Evolutionary conservation across 2,113 vertebrate genomes (phyloP), one percentile per base, ranked within the genome.

Genomic region (Zosterops borbonicus): DNA sequence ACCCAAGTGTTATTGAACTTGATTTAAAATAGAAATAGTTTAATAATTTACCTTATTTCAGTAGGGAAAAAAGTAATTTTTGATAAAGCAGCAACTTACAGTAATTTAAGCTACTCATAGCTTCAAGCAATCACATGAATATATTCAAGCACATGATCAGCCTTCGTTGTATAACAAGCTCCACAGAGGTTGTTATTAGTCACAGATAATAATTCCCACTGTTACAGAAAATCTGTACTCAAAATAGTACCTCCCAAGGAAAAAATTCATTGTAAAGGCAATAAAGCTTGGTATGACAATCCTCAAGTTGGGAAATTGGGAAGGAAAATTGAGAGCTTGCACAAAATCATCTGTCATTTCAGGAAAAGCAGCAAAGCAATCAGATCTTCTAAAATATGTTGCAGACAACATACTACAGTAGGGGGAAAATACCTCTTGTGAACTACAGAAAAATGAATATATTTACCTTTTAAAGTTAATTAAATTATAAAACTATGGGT

Each of bases 141-240:
- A 91, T 62, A 89, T 53, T 91, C 60, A 83, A 90, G 76, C 67
- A 81, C 24, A 7, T 87, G 81, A 89, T 83, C 69, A 58, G 59
- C 83, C 77, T 93, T 87, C 5, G 5, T 87, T 94, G 84, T 77
- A 81, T 91, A 95, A 95, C 59, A 70, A 95, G 88, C 64, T 94
- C 92, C 88, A 78, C 0, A 74, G 84, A 93, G 87, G 83, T 87
- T 70, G 55, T 82, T 94, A 87, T 87, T 95, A 96, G 60, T 93
- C 78, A 93, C 56, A 94, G 85, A 87, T 93, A 91, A 91, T 90
- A 92, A 90, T 93, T 92, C 78, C 78, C 78, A 74, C 29, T 78
- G 50, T 78, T 95, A 90, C 49, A 87, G 88, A 91, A 91, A 82
- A 78, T 78, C 69, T 82, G 25, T 46, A 78, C 85, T 90, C 65